phyloP scores from a whole-genome alignment of 2,113 vertebrate genomes.

The Regulus satrapa region DNA sequence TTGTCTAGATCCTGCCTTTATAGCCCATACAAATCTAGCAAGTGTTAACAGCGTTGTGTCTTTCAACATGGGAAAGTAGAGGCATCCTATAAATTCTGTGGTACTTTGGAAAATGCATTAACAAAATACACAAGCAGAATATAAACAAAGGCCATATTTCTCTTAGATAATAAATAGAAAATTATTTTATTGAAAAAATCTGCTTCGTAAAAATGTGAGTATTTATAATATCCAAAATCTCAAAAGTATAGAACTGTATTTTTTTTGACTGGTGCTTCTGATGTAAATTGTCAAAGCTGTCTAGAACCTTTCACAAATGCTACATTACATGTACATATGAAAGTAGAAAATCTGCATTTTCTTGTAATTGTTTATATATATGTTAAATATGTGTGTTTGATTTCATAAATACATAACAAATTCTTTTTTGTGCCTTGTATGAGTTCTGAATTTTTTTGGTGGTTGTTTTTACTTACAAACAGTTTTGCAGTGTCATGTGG shows the following conservation, averaged over 20 bases:
- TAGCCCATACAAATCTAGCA: background rate
- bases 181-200: background rate
- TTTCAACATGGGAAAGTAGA: background rate
- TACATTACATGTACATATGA: background rate
- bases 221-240: background rate
- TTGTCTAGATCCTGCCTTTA: background rate
- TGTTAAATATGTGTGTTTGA: background rate
- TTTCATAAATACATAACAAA: background rate
- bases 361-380: background rate
- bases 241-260: background rate
- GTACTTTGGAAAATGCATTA: background rate
- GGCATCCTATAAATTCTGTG: background rate
- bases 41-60: background rate
- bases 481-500: background rate
- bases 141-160: background rate
- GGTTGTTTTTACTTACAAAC: background rate
- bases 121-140: background rate
- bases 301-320: background rate
- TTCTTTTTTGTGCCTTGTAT: background rate
- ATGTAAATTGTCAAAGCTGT: background rate
- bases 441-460: background rate
- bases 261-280: background rate
- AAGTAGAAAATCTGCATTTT: background rate
- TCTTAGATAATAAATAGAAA: background rate
- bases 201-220: background rate